These are phyloP conservation scores for Galbula dea DNA, from an alignment of 2,113 vertebrate species.

Conservation along the genomic window DNA sequence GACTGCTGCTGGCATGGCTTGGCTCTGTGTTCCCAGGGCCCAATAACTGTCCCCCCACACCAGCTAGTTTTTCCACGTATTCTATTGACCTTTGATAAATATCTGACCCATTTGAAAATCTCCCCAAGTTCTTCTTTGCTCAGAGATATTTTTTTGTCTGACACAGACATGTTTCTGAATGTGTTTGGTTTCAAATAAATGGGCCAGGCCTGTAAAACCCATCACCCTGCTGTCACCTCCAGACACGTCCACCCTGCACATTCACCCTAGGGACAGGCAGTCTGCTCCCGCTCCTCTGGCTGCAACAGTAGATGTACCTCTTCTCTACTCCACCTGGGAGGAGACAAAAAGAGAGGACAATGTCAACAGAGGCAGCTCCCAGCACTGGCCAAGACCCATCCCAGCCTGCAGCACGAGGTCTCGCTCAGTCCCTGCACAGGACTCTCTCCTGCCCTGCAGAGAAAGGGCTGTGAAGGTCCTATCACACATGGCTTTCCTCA, in stretches of 20 bases:
- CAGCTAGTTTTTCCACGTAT: too few species aligned
- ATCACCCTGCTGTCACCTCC: background rate
- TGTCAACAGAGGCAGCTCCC: too few species aligned
- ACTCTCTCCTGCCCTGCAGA: background rate
- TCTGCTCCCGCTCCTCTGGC: too few species aligned
- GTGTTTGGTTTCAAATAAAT: background rate
- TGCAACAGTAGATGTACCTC: too few species aligned
- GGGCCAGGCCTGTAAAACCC: background rate
- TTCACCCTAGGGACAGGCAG: too few species aligned
- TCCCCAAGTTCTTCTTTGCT: too few species aligned
- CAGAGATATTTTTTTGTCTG: too few species aligned
- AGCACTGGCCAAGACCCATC: rapidly evolving
- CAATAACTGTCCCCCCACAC: too few species aligned
- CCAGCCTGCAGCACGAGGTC: background rate
- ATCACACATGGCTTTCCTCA: background rate
- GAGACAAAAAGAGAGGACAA: background rate
- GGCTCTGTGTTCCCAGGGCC: background rate
- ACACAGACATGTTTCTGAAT: too few species aligned
- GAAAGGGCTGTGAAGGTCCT: too few species aligned
- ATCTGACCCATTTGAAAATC: too few species aligned
- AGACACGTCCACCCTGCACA: background rate
- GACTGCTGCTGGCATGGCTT: background rate
- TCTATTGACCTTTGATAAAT: too few species aligned
- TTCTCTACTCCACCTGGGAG: background rate
- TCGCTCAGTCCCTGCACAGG: background rate